phyloP scores from a whole-genome alignment of 2,888 invertebrate species.

The Tachina grossa region DNA sequence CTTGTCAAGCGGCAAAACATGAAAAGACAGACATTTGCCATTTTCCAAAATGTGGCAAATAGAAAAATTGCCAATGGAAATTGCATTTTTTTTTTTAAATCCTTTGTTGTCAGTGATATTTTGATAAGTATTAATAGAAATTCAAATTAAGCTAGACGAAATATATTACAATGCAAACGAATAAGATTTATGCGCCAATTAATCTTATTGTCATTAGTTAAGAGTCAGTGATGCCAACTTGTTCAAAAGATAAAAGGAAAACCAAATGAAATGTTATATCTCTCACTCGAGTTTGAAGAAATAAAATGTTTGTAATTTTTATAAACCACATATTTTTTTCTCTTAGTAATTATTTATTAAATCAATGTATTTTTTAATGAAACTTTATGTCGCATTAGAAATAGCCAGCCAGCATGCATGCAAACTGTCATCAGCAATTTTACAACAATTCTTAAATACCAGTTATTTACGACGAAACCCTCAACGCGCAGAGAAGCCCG shows the following conservation, averaged over 20 bases:
- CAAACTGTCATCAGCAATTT: conserved; percentile 47
- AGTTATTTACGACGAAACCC: conserved; percentile 15
- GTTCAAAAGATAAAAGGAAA: too few relatives aligned
- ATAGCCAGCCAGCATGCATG: conserved; percentile 1
- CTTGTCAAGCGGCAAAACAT: conserved; percentile 62
- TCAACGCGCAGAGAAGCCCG: neutral
- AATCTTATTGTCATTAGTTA: conserved; percentile 1
- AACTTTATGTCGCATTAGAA: conserved; percentile 24
- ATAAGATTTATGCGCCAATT: conserved; percentile 13
- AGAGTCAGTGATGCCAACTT: neutral
- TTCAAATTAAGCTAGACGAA: conserved; percentile 21
- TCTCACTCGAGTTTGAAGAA: too few relatives aligned
- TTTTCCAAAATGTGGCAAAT: conserved; percentile 49
- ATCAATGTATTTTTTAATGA: neutral
- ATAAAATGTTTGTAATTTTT: neutral
- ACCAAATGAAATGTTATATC: too few relatives aligned
- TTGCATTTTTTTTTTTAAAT: neutral
- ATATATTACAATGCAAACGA: neutral
- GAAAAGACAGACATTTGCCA: conserved; percentile 37
- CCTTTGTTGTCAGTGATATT: conserved; percentile 6
- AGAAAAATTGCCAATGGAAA: conserved; percentile 37
- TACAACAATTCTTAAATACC: conserved; percentile 42
- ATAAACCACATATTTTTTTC: neutral
- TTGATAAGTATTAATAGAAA: conserved; percentile 42
- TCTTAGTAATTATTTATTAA: neutral